Conservation (phyloP, 2,888 invertebrate genomes). For the Perizoma affinitatum region DNA sequence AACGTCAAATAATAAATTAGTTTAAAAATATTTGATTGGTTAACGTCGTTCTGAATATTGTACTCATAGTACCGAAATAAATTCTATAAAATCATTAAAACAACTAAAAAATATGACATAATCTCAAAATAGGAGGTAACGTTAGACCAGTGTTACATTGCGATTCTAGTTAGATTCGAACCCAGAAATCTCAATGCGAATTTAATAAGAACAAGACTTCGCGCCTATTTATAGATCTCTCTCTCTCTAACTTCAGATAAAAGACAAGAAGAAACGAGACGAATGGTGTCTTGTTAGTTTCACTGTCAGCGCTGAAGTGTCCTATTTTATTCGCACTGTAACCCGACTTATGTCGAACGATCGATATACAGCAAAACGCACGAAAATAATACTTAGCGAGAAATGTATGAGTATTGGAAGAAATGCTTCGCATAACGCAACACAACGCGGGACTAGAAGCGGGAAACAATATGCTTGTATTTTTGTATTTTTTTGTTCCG, state of each 20-base stretch:
- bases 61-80: conserved; percentile 40
- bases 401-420: conserved; percentile 61
- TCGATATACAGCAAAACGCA: conserved; percentile 23
- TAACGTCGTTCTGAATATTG: conserved; percentile 29
- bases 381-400: conserved; percentile 41
- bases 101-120: conserved; percentile 32
- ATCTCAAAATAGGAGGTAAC: conserved; percentile 37
- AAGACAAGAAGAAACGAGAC: too few relatives aligned
- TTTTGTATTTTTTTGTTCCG: too few relatives aligned
- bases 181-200: too few relatives aligned
- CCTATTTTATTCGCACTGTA: not conserved
- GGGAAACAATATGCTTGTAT: conserved; percentile 31
- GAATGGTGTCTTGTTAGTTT: too few relatives aligned
- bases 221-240: too few relatives aligned
- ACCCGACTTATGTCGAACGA: conserved; percentile 3
- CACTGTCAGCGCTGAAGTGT: not conserved
- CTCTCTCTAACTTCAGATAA: too few relatives aligned
- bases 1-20: conserved; percentile 15
- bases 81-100: conserved; percentile 26
- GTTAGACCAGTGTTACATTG: conserved; percentile 12
- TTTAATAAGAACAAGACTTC: too few relatives aligned
- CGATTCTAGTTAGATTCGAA: too few relatives aligned
- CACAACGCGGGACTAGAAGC: conserved; percentile 69
- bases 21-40: conserved; percentile 18
- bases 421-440: conserved; percentile 45